phyloP scores from a whole-genome alignment of 2,888 invertebrate species.

The Eudasyphora cyanicolor region DNA sequence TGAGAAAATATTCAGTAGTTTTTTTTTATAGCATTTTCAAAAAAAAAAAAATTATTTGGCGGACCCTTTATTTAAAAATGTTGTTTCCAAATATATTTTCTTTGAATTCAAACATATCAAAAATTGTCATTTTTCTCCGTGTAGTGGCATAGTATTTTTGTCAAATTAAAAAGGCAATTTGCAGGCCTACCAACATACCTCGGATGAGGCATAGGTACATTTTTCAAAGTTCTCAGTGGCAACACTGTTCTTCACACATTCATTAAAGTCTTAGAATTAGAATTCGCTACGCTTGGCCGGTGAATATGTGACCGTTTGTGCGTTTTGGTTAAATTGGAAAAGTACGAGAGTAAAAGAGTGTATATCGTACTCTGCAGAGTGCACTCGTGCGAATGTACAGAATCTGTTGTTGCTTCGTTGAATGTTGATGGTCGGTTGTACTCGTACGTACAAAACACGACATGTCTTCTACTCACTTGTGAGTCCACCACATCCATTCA shows the following conservation, averaged over 20 bases:
- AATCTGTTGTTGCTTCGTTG: constrained; percentile 8
- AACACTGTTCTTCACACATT: neutral
- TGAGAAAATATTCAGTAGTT: no score
- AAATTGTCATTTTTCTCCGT: no score
- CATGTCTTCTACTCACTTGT: neutral
- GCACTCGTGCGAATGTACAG: constrained; percentile 56
- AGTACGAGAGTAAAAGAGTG: neutral
- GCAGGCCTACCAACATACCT: no score
- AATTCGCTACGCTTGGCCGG: neutral
- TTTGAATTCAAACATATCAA: no score
- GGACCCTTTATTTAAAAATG: no score
- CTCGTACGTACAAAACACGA: neutral
- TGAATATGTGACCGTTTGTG: neutral
- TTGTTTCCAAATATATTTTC: no score
- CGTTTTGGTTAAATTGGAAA: neutral
- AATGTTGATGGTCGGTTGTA: neutral
- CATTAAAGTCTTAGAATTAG: neutral
- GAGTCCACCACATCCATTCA: neutral
- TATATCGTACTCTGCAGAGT: constrained; percentile 42
- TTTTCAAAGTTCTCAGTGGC: no score
- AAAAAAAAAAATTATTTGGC: no score
- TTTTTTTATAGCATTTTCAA: no score
- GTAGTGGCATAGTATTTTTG: no score
- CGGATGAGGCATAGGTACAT: no score
- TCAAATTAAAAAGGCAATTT: no score